Evolutionary conservation across 2,113 vertebrate genomes (phyloP).

Genomic region (Benitochromis conjunctus): DNA sequence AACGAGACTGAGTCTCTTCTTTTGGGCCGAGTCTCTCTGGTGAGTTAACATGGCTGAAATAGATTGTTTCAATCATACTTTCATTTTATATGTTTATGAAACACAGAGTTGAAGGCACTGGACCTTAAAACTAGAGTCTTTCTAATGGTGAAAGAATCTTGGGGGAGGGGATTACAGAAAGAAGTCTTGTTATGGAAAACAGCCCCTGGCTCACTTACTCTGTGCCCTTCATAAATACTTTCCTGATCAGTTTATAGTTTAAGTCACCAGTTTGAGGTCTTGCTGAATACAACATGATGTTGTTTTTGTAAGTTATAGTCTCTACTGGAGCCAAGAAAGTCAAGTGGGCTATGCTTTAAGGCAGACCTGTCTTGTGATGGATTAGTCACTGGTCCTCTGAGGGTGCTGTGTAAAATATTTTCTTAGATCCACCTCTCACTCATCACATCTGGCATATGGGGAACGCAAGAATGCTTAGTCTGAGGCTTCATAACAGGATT

Average conservation of each 20-base stretch:
- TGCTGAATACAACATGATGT: background rate
- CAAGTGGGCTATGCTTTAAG: background rate
- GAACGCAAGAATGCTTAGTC: background rate
- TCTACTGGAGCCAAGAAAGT: background rate
- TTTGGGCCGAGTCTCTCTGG: conserved; percentile 89
- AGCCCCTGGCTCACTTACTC: background rate
- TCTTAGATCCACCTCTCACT: background rate
- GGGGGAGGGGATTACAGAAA: background rate
- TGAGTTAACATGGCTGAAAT: conserved; percentile 54
- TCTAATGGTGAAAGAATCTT: background rate
- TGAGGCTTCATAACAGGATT: background rate
- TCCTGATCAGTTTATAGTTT: background rate
- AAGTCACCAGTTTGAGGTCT: background rate
- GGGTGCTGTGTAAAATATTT: background rate
- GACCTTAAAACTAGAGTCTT: background rate
- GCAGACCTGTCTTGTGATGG: background rate
- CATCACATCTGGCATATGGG: background rate
- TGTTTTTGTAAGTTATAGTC: background rate
- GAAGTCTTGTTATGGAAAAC: background rate
- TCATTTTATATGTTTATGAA: background rate
- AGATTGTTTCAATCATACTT: background rate
- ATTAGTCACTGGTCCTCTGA: background rate
- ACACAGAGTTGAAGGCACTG: background rate
- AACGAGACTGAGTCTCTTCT: conserved; percentile 95
- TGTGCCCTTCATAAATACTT: background rate